Evolutionary conservation across 2,797 vertebrate genomes (phyloP).

Genomic region (Catamblyrhynchus diadema): DNA sequence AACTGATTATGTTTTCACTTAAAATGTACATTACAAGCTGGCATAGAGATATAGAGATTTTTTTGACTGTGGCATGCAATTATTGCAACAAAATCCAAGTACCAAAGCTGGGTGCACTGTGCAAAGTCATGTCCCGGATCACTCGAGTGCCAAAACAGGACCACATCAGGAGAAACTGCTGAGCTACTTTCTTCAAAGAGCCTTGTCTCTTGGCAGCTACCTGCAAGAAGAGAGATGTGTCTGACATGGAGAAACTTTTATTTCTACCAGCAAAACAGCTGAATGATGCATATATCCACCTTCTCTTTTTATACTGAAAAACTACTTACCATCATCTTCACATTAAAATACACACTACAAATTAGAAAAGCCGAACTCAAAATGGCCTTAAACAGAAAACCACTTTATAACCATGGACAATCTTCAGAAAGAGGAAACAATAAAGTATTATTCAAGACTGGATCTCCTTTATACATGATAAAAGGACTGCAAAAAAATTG

Average conservation of each 20-base stretch:
- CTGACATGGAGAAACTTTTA: not conserved
- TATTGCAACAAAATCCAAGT: slow-evolving; percentile 39
- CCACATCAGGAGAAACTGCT: slow-evolving; percentile 99
- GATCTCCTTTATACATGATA: not conserved
- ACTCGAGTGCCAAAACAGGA: slow-evolving; percentile 98
- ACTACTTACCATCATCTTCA: not conserved
- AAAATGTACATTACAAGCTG: not conserved
- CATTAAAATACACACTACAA: not conserved
- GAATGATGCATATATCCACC: not conserved
- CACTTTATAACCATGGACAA: not conserved
- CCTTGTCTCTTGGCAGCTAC: slow-evolving; percentile 94
- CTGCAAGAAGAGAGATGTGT: slow-evolving; percentile 74
- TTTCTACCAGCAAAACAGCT: not conserved
- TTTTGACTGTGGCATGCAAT: not conserved
- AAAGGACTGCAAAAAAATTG: not conserved
- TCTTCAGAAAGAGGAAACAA: not conserved
- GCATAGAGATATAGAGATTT: not conserved
- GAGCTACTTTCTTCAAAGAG: slow-evolving; percentile 93
- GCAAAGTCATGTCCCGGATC: slow-evolving; percentile 98
- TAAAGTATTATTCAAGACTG: not conserved
- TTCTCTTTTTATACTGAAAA: not conserved
- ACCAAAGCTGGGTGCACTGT: slow-evolving; percentile 99
- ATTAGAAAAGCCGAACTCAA: not conserved
- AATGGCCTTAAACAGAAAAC: not conserved
- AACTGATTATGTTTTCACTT: not conserved